phyloP scores from a whole-genome alignment of 1,140 invertebrate genomes.

The Dysdera silvatica region DNA sequence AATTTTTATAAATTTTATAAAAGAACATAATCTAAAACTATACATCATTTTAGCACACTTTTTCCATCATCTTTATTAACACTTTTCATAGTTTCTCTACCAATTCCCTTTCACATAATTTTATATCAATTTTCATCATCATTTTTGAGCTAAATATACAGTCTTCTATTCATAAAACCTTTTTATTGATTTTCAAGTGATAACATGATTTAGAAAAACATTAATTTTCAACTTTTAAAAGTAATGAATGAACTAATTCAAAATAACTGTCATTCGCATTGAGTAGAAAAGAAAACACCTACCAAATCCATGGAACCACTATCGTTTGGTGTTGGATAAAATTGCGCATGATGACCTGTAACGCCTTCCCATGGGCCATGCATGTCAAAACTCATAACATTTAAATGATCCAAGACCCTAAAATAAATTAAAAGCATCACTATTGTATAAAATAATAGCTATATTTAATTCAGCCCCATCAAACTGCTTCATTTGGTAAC shows the following conservation, averaged over 20 bases:
- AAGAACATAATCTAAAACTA: too few species aligned
- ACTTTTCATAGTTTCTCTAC: too few species aligned
- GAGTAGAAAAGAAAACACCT: constrained; percentile 26
- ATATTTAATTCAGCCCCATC: too few species aligned
- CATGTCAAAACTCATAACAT: constrained; percentile 47
- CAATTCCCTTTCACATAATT: background rate
- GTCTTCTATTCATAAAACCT: background rate
- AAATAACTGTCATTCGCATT: background rate
- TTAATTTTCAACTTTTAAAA: background rate
- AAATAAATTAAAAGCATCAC: background rate
- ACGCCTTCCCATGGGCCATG: constrained; percentile 43
- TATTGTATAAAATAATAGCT: background rate
- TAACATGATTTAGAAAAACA: background rate
- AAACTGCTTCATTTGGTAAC: too few species aligned
- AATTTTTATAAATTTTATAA: too few species aligned
- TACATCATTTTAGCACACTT: too few species aligned
- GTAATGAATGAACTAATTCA: background rate
- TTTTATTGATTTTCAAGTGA: background rate
- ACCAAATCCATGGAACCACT: constrained; percentile 76
- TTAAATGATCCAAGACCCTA: constrained; percentile 34
- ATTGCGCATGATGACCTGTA: constrained; percentile 43
- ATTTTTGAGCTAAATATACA: background rate
- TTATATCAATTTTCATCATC: background rate
- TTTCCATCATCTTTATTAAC: too few species aligned
- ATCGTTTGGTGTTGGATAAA: constrained; percentile 55